These are phyloP conservation scores for Ernsta delagoae DNA, from an alignment of 2,888 invertebrate species.

Conservation along the genomic window DNA sequence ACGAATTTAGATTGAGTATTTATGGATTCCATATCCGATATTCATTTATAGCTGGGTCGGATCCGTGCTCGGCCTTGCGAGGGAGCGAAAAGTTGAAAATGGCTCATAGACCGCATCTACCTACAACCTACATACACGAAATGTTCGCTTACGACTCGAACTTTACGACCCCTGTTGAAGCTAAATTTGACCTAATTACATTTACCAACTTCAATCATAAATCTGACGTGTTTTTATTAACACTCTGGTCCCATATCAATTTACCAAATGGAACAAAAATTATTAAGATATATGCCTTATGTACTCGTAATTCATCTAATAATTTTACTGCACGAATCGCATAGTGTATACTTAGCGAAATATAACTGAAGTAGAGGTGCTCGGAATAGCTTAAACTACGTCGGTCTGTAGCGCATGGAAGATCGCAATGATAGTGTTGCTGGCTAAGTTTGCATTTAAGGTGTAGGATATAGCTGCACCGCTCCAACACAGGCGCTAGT, in stretches of 20 bases:
- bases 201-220: conserved; percentile 1
- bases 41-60: conserved; percentile 64
- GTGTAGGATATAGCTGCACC: conserved; percentile 54
- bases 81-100: conserved; percentile 58
- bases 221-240: not conserved
- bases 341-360: not conserved
- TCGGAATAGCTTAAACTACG: not conserved
- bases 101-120: conserved; percentile 45
- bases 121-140: conserved; percentile 9
- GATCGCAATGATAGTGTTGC: conserved; percentile 13
- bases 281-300: too few relatives aligned
- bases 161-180: conserved; percentile 8
- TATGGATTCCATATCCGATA: conserved; percentile 74
- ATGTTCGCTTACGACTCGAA: conserved; percentile 6
- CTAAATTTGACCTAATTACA: conserved; percentile 10
- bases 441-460: conserved; percentile 42
- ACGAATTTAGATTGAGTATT: conserved; percentile 78
- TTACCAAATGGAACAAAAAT: too few relatives aligned
- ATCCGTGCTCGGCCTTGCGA: conserved; percentile 55
- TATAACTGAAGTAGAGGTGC: not conserved
- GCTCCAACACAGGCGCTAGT: conserved; percentile 57
- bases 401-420: conserved; percentile 3
- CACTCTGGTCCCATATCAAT: not conserved
- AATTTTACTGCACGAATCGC: too few relatives aligned
- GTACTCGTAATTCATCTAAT: too few relatives aligned